These are phyloP conservation scores for Mirounga angustirostris DNA, from an alignment of 2,113 vertebrate species.

Conservation along the genomic window DNA sequence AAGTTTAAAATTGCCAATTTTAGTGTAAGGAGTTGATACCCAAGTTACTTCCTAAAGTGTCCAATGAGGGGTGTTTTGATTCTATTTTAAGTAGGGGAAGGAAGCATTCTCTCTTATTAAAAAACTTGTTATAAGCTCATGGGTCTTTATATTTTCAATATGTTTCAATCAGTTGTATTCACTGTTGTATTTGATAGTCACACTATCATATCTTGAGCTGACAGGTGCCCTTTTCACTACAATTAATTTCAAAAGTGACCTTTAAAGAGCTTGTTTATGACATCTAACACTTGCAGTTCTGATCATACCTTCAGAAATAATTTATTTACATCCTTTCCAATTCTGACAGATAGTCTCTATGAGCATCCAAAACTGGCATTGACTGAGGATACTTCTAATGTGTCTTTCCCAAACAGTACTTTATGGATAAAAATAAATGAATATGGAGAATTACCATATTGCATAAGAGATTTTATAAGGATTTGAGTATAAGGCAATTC, in stretches of 20 bases:
- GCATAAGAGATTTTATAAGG: background rate
- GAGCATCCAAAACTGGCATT: conserved; percentile 19
- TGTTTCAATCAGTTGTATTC: background rate
- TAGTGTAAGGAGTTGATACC: background rate
- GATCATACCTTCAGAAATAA: background rate
- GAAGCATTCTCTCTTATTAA: background rate
- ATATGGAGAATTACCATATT: background rate
- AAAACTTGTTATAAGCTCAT: background rate
- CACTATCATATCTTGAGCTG: background rate
- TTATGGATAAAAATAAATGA: conserved; percentile 33
- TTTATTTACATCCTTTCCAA: background rate
- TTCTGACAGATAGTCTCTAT: background rate
- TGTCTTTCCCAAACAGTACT: background rate
- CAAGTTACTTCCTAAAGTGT: background rate
- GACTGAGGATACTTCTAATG: background rate
- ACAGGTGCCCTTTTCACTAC: background rate
- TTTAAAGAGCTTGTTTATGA: conserved; percentile 20
- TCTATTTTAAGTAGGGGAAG: background rate
- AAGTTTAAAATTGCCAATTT: background rate
- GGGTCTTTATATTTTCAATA: background rate
- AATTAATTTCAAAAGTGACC: conserved; percentile 28
- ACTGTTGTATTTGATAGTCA: conserved; percentile 48
- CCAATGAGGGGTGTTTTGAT: background rate
- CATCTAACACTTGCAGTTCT: background rate
- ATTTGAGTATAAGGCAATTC: background rate